phyloP scores from a whole-genome alignment of 1,140 invertebrate genomes.

The Micrasema longulum region DNA sequence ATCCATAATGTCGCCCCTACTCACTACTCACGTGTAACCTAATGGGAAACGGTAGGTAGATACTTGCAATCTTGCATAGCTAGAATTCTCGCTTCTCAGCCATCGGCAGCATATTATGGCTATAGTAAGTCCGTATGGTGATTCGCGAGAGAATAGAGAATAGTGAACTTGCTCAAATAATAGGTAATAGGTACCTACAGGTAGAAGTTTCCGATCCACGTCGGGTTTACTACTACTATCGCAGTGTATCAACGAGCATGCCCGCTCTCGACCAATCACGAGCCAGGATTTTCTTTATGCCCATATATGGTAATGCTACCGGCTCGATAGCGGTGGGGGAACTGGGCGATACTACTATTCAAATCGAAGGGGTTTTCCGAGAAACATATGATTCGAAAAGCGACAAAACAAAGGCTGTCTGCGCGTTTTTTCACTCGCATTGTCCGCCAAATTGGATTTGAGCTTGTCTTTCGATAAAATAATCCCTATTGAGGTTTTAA shows the following conservation, averaged over 20 bases:
- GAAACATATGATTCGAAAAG: slow-evolving; percentile 40
- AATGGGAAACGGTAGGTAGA: background rate
- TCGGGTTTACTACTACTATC: slow-evolving; percentile 33
- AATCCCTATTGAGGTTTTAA: background rate
- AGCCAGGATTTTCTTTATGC: slow-evolving; percentile 42
- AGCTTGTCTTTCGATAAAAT: background rate
- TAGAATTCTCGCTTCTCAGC: background rate
- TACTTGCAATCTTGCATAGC: background rate
- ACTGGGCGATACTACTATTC: slow-evolving; percentile 41
- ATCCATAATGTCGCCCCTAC: too few species aligned
- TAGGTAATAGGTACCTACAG: slow-evolving; percentile 33
- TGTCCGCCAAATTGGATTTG: slow-evolving; percentile 1
- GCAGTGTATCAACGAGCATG: slow-evolving; percentile 27
- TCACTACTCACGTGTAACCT: background rate
- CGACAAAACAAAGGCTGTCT: slow-evolving; percentile 20
- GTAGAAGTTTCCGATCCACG: slow-evolving; percentile 32
- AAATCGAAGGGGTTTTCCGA: slow-evolving; percentile 39
- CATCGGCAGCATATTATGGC: slow-evolving; percentile 14
- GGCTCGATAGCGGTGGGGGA: slow-evolving; percentile 35
- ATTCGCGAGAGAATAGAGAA: background rate
- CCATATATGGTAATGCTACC: slow-evolving; percentile 49
- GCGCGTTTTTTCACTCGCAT: background rate
- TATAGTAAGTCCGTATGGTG: background rate
- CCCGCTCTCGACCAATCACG: slow-evolving; percentile 30
- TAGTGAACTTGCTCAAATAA: slow-evolving; percentile 41